phyloP scores from a whole-genome alignment of 2,113 vertebrate genomes.

The Acinonyx jubatus region DNA sequence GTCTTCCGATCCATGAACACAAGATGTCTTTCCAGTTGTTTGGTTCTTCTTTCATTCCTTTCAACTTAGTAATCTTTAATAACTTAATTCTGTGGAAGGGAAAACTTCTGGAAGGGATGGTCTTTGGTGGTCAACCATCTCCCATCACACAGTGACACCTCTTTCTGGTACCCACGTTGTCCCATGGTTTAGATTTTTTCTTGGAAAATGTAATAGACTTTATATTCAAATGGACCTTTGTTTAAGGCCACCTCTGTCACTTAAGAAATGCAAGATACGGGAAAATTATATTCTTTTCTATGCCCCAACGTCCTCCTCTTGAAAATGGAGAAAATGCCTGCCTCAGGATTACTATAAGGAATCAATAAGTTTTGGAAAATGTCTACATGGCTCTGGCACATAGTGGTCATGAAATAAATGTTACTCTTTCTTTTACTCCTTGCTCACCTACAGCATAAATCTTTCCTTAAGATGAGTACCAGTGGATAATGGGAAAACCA shows the following conservation, averaged over 20 bases:
- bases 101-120: neutral
- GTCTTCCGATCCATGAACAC: neutral
- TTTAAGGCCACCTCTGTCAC: neutral
- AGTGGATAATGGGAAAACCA: neutral
- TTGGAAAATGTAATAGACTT: neutral
- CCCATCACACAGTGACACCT: neutral
- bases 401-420: slow-evolving; percentile 15
- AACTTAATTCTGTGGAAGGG: neutral
- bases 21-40: neutral
- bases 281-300: slow-evolving; percentile 14
- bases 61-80: slow-evolving; percentile 9
- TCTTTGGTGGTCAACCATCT: neutral
- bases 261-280: neutral
- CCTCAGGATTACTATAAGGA: neutral
- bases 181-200: neutral
- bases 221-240: neutral
- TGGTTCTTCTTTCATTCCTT: neutral
- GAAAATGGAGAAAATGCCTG: slow-evolving; percentile 26
- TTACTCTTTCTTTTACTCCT: neutral
- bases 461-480: neutral
- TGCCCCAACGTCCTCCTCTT: neutral
- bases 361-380: slow-evolving; percentile 10
- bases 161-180: neutral
- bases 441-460: slow-evolving; percentile 9
- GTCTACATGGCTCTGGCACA: neutral